Percentiles rank a stretch among this genome's conserved stretches.
These are phyloP conservation scores for Orius insidiosus DNA, from an alignment of 1,140 invertebrate genomes.

Conservation along the genomic window DNA sequence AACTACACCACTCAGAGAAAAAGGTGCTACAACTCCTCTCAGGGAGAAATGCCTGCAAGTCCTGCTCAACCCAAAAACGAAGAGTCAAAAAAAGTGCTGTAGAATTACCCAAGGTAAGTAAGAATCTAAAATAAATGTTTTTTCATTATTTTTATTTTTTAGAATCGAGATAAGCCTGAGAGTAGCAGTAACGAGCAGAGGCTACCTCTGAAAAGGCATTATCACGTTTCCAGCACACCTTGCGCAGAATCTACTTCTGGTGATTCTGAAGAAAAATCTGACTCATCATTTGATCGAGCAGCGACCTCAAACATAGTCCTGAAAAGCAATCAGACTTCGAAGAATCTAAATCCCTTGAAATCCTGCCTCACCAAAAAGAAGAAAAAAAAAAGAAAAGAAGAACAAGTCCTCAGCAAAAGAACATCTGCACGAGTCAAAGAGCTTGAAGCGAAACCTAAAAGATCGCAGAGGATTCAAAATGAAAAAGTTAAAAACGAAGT, in stretches of 20 bases:
- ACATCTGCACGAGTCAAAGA: constrained; percentile 5
- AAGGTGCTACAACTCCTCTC: not conserved
- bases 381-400: constrained; percentile 17
- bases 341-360: constrained; percentile 28
- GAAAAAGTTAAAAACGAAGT: too few species aligned
- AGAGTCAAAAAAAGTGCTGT: constrained; percentile 28
- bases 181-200: constrained; percentile 62
- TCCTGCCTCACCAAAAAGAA: constrained; percentile 38
- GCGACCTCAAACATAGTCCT: constrained; percentile 1
- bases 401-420: constrained; percentile 5
- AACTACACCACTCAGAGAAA: too few species aligned
- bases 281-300: not conserved
- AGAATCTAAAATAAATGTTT: too few species aligned
- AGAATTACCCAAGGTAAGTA: constrained; percentile 24
- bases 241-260: constrained; percentile 28
- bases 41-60: constrained; percentile 24
- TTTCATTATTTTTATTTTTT: too few species aligned
- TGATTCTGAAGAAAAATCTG: constrained; percentile 17
- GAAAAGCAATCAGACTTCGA: constrained; percentile 24
- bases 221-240: constrained; percentile 40
- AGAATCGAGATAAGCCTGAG: constrained; percentile 22
- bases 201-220: constrained; percentile 78
- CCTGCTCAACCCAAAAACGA: constrained; percentile 30
- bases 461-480: constrained; percentile 1
- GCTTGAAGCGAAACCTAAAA: not conserved